Evolutionary conservation across 1,140 invertebrate species (phyloP).

Genomic region (Euglossa dilemma): DNA sequence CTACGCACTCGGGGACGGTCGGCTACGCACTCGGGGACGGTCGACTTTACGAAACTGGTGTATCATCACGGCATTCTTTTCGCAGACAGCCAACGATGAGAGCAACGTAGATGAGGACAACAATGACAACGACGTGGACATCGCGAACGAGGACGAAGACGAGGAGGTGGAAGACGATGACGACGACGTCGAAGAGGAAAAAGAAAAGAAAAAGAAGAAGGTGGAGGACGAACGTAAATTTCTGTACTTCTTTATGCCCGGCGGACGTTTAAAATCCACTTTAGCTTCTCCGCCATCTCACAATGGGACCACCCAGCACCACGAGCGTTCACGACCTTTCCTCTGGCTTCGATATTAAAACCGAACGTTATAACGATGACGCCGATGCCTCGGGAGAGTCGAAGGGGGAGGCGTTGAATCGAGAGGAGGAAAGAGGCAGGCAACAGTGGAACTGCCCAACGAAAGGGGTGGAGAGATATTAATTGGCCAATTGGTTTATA

Average conservation of each 20-base stretch:
- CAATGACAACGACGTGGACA: neutral
- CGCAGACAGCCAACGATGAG: conserved; percentile 11
- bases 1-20: neutral
- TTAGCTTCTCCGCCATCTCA: conserved; percentile 50
- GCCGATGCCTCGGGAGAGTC: neutral
- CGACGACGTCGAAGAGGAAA: neutral
- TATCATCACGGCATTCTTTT: conserved; percentile 63
- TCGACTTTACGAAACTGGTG: conserved; percentile 58
- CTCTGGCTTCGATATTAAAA: conserved; percentile 52
- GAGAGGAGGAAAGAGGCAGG: too few relatives aligned
- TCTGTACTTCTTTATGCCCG: conserved; percentile 60
- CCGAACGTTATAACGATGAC: conserved; percentile 23
- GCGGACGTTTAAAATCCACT: conserved; percentile 67
- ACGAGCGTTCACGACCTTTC: conserved; percentile 40
- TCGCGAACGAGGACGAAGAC: neutral
- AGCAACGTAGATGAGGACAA: neutral
- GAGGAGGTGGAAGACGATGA: neutral
- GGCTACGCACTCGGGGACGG: conserved; percentile 5
- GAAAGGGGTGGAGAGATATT: neutral
- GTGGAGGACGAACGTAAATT: conserved; percentile 60
- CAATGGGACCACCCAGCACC: conserved; percentile 64
- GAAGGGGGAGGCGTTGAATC: neutral
- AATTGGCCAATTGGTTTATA: conserved; percentile 38
- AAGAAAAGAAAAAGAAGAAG: neutral
- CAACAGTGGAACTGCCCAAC: too few relatives aligned